phyloP scores from a whole-genome alignment of 37 sponge, comb jelly and placozoan genomes.

The Bolinopsis microptera region DNA sequence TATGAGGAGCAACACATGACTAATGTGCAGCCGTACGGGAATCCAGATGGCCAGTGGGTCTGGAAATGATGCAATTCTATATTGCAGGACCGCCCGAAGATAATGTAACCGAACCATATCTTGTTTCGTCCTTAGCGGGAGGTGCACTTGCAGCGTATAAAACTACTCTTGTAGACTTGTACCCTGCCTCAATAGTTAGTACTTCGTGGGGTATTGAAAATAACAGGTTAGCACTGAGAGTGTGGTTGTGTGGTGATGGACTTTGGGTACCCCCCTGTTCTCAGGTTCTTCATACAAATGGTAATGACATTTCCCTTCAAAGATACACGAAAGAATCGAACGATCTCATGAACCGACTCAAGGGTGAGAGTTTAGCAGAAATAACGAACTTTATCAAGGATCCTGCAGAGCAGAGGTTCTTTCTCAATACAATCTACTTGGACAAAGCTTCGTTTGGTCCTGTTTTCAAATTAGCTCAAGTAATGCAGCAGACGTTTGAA shows the following conservation, averaged over 20 bases:
- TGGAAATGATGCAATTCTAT: background rate
- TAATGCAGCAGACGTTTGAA: background rate
- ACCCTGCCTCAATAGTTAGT: background rate
- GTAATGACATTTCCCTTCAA: background rate
- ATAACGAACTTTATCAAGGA: background rate
- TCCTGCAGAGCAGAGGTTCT: background rate
- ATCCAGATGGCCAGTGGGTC: too few species aligned
- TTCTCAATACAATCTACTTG: background rate
- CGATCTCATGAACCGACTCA: background rate
- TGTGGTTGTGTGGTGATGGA: slow-evolving; percentile 6
- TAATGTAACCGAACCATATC: background rate
- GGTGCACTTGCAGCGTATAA: background rate
- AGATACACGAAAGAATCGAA: background rate
- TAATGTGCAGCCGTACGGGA: background rate
- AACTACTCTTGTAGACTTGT: background rate
- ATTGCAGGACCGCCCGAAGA: background rate
- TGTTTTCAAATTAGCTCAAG: background rate
- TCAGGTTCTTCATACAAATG: background rate
- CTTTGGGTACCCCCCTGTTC: background rate
- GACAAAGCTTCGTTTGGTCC: background rate
- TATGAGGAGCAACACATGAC: background rate
- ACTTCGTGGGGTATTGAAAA: slow-evolving; percentile 1
- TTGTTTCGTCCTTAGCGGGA: background rate
- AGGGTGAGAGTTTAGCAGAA: background rate
- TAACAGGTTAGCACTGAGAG: background rate